Percentiles rank a stretch among this genome's conserved stretches.
These are phyloP conservation scores for Omphaloscelis lunosa DNA, from an alignment of 2,888 invertebrate species.

Conservation along the genomic window DNA sequence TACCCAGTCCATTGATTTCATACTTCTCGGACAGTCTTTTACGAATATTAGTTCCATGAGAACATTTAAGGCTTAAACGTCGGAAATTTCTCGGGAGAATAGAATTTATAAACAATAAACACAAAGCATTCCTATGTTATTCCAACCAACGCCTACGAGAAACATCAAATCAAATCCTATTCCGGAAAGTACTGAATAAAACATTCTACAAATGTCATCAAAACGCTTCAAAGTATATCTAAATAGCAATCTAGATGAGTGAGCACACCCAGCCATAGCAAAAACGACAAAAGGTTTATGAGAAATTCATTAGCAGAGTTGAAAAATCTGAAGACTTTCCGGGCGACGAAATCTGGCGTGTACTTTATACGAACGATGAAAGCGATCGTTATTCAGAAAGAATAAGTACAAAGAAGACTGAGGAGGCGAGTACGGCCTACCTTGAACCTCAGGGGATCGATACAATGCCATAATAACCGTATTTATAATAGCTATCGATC, in stretches of 20 bases:
- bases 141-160: conserved; percentile 21
- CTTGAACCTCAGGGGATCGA: conserved; percentile 78
- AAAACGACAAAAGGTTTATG: conserved; percentile 39
- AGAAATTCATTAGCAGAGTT: conserved; percentile 43
- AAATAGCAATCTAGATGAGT: conserved; percentile 44
- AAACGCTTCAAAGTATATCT: conserved; percentile 36
- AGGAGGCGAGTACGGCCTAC: conserved; percentile 68
- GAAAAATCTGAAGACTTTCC: conserved; percentile 27
- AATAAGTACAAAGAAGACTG: conserved; percentile 51
- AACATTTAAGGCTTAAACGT: not conserved
- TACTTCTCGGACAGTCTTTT: conserved; percentile 1
- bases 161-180: conserved; percentile 30
- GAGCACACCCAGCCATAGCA: conserved; percentile 18
- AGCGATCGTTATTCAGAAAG: conserved; percentile 53
- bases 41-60: conserved; percentile 10
- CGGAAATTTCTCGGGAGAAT: conserved; percentile 8
- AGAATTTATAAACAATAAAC: conserved; percentile 47
- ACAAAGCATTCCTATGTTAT: conserved; percentile 33
- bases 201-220: conserved; percentile 26
- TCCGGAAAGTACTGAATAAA: conserved; percentile 49
- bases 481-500: conserved; percentile 72
- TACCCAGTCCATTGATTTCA: not conserved
- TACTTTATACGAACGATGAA: conserved; percentile 48
- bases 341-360: conserved; percentile 44
- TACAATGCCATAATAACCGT: conserved; percentile 69